Evolutionary conservation across 2,888 invertebrate genomes (phyloP), one percentile per base, ranked within the genome.

Genomic region (Zhuqinia jingwanae): DNA sequence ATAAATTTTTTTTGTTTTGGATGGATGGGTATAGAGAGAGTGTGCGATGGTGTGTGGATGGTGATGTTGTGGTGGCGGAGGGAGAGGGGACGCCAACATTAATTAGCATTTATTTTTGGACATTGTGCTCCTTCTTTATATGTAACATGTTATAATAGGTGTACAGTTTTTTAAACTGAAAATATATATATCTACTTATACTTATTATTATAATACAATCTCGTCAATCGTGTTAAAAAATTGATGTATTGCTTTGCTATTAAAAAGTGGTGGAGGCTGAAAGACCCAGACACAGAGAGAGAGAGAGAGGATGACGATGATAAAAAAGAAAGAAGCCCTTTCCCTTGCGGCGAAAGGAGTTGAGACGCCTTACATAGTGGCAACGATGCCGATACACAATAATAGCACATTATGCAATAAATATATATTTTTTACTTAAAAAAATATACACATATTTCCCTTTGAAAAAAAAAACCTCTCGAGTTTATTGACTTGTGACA

Each of bases 81-180:
- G 30, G 36, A 50, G 75, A 22, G 11, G 0, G 45, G 89, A 90
- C 89, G 89, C 89, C 89, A 90, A 86, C 82, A 89, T 89, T 89
- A 89, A 90, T 90, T 90, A 90, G 89, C 90, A 90, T 90, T 89
- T 89, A 90, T 90, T 90, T 90, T 90, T 89, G 90, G 89, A 85
- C 60, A 63, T 20, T 47, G 65, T 65, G n/a, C 27, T 56, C 20
- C 68, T 50, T 17, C 63, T 56, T 17, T n/a, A n/a, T 70, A 20
- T 27, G n/a, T n/a, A n/a, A n/a, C n/a, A n/a, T n/a, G n/a, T n/a
- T n/a, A n/a, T n/a, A n/a, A n/a, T n/a, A n/a, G n/a, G 13, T 76
- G 20, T 30, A 22, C 30, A n/a, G n/a, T n/a, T n/a, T n/a, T n/a
- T 36, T 6, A 36, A 36, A 36, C 36, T 36, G 36, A 36, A 36